A percentile compares a stretch with the other conserved stretches of the same genome.
These are phyloP conservation scores for Catocala nupta DNA, from an alignment of 2,888 invertebrate species.

Conservation along the genomic window DNA sequence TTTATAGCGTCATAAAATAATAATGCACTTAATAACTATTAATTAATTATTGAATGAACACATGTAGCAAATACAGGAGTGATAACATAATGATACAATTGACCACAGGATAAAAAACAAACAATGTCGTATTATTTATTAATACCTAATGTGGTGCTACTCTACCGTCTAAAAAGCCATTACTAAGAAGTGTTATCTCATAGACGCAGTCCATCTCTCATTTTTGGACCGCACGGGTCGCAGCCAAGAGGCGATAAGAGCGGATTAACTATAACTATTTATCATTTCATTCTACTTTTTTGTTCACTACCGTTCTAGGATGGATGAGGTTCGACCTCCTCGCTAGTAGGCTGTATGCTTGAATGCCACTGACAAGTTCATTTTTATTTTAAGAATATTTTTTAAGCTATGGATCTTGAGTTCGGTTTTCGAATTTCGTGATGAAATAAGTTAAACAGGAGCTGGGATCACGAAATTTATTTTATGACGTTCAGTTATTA, in stretches of 20 bases:
- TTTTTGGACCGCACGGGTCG: slow-evolving; percentile 85
- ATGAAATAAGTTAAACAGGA: neutral
- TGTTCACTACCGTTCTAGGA: slow-evolving; percentile 79
- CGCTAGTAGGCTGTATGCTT: slow-evolving; percentile 50
- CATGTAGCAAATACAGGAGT: slow-evolving; percentile 21
- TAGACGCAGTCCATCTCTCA: slow-evolving; percentile 80
- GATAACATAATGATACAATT: slow-evolving; percentile 20
- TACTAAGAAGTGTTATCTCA: slow-evolving; percentile 82
- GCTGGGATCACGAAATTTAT: too few relatives aligned
- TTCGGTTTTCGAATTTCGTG: slow-evolving; percentile 34
- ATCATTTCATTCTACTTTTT: slow-evolving; percentile 82
- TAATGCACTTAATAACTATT: neutral
- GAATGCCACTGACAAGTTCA: slow-evolving; percentile 54
- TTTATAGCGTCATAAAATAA: neutral
- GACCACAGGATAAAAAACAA: slow-evolving; percentile 25
- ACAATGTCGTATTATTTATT: slow-evolving; percentile 48
- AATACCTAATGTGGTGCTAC: slow-evolving; percentile 54
- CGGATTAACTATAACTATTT: slow-evolving; percentile 86
- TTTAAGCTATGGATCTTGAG: slow-evolving; percentile 4
- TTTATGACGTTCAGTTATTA: too few relatives aligned
- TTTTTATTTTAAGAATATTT: slow-evolving; percentile 32
- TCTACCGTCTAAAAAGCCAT: slow-evolving; percentile 72
- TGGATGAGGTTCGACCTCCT: slow-evolving; percentile 70
- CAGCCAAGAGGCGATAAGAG: slow-evolving; percentile 76
- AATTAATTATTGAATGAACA: slow-evolving; percentile 10